Evolutionary conservation across 2,888 invertebrate genomes (phyloP).

Genomic region (Vesta saturnalis): DNA sequence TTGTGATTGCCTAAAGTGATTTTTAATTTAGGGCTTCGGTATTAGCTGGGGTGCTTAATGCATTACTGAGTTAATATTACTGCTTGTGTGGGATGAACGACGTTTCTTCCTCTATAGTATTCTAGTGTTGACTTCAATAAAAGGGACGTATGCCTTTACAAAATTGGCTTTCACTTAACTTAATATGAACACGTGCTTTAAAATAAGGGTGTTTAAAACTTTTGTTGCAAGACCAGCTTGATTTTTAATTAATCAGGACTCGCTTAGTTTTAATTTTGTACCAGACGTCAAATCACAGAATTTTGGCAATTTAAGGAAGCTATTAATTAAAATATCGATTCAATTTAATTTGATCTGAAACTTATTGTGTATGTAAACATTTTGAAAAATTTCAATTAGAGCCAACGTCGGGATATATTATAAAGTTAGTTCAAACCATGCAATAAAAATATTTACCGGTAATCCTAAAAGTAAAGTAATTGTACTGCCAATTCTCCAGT

Average conservation of each 20-base stretch:
- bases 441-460: conserved; percentile 26
- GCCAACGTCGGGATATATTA: background rate
- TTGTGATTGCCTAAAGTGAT: conserved; percentile 35
- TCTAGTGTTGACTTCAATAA: conserved; percentile 22
- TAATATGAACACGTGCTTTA: conserved; percentile 35
- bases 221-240: background rate
- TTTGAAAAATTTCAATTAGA: conserved; percentile 25
- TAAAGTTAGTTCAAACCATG: conserved; percentile 17
- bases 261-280: background rate
- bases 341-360: too few species aligned
- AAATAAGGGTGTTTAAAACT: conserved; percentile 12
- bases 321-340: too few species aligned
- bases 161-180: conserved; percentile 28
- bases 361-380: too few species aligned
- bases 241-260: conserved; percentile 3
- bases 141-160: conserved; percentile 31
- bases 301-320: background rate
- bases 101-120: conserved; percentile 23
- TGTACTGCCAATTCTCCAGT: conserved; percentile 37
- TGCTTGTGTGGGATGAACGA: conserved; percentile 26
- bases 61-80: conserved; percentile 31
- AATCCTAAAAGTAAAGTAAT: conserved; percentile 31
- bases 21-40: conserved; percentile 34
- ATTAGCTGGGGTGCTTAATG: conserved; percentile 34
- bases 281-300: background rate